phyloP scores from a whole-genome alignment of 2,888 invertebrate genomes.

The Luperina testacea region DNA sequence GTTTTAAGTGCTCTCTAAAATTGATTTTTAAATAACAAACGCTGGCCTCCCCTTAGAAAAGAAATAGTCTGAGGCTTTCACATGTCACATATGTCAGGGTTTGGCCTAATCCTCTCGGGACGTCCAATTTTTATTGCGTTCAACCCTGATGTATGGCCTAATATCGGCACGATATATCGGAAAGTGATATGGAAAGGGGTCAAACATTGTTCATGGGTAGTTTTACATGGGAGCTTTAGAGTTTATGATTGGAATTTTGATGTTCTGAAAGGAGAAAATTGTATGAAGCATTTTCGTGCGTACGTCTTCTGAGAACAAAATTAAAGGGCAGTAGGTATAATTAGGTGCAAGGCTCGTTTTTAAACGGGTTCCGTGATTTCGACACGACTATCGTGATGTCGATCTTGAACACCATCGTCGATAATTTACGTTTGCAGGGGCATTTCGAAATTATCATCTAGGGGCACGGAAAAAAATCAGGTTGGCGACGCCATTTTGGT shows the following conservation, averaged over 20 bases:
- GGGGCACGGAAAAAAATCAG: conserved; percentile 74
- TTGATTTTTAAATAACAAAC: conserved; percentile 85
- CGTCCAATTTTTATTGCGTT: conserved; percentile 88
- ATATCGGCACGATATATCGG: conserved; percentile 84
- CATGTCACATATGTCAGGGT: conserved; percentile 88
- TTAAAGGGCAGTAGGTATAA: conserved; percentile 69
- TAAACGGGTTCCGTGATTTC: conserved; percentile 73
- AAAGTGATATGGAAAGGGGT: conserved; percentile 80
- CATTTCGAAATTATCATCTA: conserved; percentile 79
- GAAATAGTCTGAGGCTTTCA: conserved; percentile 84
- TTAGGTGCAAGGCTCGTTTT: conserved; percentile 65
- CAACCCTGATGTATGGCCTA: conserved; percentile 85
- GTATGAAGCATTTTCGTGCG: conserved; percentile 23
- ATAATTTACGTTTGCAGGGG: conserved; percentile 82
- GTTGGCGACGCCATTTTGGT: conserved; percentile 76
- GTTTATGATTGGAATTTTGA: conserved; percentile 47
- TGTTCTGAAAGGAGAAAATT: conserved; percentile 34
- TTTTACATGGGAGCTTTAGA: conserved; percentile 43
- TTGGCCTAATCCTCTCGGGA: conserved; percentile 87
- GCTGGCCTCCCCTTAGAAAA: conserved; percentile 77
- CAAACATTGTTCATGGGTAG: conserved; percentile 72
- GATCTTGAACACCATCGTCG: conserved; percentile 78
- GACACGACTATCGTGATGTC: conserved; percentile 75
- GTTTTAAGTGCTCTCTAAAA: conserved; percentile 78
- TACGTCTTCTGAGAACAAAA: conserved; percentile 52